Conservation (phyloP, 2,888 invertebrate genomes). For the Apodemia hepburni region DNA sequence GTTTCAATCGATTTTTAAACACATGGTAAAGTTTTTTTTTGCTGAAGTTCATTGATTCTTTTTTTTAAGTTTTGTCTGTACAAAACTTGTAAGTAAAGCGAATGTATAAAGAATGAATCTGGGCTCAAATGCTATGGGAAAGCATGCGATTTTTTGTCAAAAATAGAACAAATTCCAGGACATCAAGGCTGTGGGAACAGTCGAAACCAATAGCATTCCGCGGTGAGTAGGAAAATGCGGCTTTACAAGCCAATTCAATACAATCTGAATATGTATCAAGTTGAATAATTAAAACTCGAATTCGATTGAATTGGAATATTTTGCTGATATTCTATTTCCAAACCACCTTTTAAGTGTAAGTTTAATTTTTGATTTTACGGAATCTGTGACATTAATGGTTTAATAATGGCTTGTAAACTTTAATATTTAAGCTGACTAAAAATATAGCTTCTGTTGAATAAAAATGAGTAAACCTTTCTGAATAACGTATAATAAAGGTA, state of each 20-base stretch:
- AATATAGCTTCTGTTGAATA: slow-evolving; percentile 23
- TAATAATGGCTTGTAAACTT: not conserved
- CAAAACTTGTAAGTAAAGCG: not conserved
- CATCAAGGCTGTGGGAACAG: slow-evolving; percentile 70
- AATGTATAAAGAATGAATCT: slow-evolving; percentile 29
- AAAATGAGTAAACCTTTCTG: slow-evolving; percentile 15
- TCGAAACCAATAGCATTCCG: slow-evolving; percentile 62
- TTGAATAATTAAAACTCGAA: slow-evolving; percentile 57
- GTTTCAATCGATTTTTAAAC: slow-evolving; percentile 80
- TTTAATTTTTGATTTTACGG: slow-evolving; percentile 16
- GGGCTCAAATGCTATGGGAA: slow-evolving; percentile 56
- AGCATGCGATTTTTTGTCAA: slow-evolving; percentile 68
- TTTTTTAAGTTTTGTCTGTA: slow-evolving; percentile 11
- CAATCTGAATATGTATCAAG: slow-evolving; percentile 60
- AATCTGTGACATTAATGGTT: slow-evolving; percentile 16
- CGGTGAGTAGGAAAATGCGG: slow-evolving; percentile 59
- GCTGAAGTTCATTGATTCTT: slow-evolving; percentile 30
- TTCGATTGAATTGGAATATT: slow-evolving; percentile 42
- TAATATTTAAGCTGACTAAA: slow-evolving; percentile 13
- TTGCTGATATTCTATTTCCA: slow-evolving; percentile 41
- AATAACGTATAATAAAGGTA: slow-evolving; percentile 26
- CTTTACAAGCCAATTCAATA: slow-evolving; percentile 61
- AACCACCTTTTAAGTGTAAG: slow-evolving; percentile 11
- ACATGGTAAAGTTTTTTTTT: slow-evolving; percentile 66
- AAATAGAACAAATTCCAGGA: slow-evolving; percentile 39